Base-by-base conservation (phyloP, 1,140 invertebrate species). In the Saxidomus purpurata region DNA sequence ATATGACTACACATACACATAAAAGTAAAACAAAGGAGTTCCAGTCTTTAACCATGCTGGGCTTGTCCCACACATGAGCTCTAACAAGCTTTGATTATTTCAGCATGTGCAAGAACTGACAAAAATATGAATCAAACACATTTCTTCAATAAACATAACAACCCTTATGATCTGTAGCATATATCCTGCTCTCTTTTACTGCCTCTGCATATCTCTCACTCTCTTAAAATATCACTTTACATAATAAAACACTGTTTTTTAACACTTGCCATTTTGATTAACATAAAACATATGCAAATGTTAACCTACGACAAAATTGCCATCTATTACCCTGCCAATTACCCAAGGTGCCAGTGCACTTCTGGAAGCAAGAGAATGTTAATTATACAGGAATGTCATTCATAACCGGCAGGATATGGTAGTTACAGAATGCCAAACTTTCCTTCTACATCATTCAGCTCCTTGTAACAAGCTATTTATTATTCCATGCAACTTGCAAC, bases 291-390 rank as follows among this genome's bases (percentile, higher is more conserved):
- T 52, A 40, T 77, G 28, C 84, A 77, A 77, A 76, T 61, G 47
- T 74, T 34, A 43, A 77, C 0, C 38, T 43, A 11, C 28, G 47
- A 77, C 74, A 77, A 43, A 47, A 77, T 47, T 77, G n/a, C 11
- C 74, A 77, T 77, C 40, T 25, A 77, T 67, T 67, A 67, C 61
- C 59, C 61, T 19, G 61, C 61, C 61, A 34, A 67, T 55, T 55
- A 55, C 52, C 52, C 15, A 22, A 4, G 22, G 52, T 55, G 52
- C 11, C 22, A 55, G n/a, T 55, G n/a, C n/a, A 55, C n/a, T 55
- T 11, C n/a, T n/a, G 17, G 8, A 55, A 22, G 6, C 52, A 15
- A 11, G 52, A 22, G n/a, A 22, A 55, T 55, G 22, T 22, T 4
- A 55, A 22, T 55, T 22, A 13, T 22, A 4, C 52, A 55, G 52